phyloP scores from a whole-genome alignment of 2,888 invertebrate genomes.

The Parnassius apollo region DNA sequence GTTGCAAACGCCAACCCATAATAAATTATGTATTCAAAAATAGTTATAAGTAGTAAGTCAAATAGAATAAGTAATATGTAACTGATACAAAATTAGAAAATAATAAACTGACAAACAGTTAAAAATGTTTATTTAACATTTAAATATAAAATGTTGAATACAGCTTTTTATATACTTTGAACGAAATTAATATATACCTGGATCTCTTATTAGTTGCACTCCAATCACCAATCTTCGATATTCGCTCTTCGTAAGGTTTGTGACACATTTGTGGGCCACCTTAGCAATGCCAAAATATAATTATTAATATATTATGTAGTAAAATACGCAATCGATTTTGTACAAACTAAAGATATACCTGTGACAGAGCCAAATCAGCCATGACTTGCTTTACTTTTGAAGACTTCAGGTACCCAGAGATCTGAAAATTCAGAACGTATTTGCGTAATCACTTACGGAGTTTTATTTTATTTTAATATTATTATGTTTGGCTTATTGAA shows the following conservation, averaged over 20 bases:
- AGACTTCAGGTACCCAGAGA: conserved; percentile 88
- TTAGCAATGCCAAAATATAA: conserved; percentile 30
- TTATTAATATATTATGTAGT: not conserved
- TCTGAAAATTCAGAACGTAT: conserved; percentile 58
- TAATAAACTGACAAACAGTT: no score
- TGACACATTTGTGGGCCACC: conserved; percentile 91
- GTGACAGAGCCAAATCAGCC: conserved; percentile 95
- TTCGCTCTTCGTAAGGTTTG: conserved; percentile 93
- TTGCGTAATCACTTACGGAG: no score
- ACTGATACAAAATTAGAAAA: no score
- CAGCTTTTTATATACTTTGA: no score
- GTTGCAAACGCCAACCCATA: no score
- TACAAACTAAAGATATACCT: conserved; percentile 59
- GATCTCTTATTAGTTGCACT: conserved; percentile 95
- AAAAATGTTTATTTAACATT: no score
- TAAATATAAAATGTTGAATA: no score
- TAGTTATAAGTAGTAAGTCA: no score
- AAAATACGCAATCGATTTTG: not conserved
- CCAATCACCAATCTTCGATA: conserved; percentile 94
- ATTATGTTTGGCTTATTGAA: no score
- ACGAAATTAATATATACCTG: conserved; percentile 78
- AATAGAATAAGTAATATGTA: no score
- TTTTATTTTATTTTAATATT: no score
- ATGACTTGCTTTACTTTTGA: conserved; percentile 95
- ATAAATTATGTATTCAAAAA: no score